Evolutionary conservation across 2,888 invertebrate species (phyloP).

Genomic region (Polydrusus pterygomalis): DNA sequence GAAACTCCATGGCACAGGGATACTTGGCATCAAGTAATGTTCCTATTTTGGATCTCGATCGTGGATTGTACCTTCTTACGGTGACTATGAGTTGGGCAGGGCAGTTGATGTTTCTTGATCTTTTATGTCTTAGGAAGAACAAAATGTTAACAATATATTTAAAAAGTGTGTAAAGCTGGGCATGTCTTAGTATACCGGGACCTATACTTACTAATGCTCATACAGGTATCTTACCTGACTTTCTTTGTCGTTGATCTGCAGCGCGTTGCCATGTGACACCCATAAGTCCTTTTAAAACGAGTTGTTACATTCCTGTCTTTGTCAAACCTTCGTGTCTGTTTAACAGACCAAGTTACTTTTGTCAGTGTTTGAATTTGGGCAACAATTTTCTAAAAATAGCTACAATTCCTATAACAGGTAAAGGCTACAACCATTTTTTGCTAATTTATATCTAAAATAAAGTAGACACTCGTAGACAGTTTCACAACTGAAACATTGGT

Average conservation of each 20-base stretch:
- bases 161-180: too few relatives aligned
- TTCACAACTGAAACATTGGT: too few relatives aligned
- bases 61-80: conserved; percentile 5
- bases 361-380: conserved; percentile 29
- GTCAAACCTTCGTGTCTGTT: conserved; percentile 42
- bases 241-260: conserved; percentile 36
- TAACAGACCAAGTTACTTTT: conserved; percentile 45
- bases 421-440: too few relatives aligned
- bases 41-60: conserved; percentile 5
- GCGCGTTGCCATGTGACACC: conserved; percentile 47
- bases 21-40: conserved; percentile 24
- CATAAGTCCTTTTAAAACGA: conserved; percentile 38
- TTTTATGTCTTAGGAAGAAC: conserved; percentile 29
- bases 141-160: too few relatives aligned
- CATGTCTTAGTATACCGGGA: too few relatives aligned
- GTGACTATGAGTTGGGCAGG: conserved; percentile 43
- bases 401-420: too few relatives aligned
- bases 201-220: too few relatives aligned
- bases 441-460: too few relatives aligned
- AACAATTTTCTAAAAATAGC: conserved; percentile 40
- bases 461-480: too few relatives aligned
- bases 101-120: conserved; percentile 45
- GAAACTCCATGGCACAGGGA: conserved; percentile 42
- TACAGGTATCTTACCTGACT: conserved; percentile 18
- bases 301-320: conserved; percentile 22